Evolutionary conservation across 2,888 invertebrate species (phyloP), one percentile per base, ranked within the genome.

Genomic region (Bimastos eiseni): DNA sequence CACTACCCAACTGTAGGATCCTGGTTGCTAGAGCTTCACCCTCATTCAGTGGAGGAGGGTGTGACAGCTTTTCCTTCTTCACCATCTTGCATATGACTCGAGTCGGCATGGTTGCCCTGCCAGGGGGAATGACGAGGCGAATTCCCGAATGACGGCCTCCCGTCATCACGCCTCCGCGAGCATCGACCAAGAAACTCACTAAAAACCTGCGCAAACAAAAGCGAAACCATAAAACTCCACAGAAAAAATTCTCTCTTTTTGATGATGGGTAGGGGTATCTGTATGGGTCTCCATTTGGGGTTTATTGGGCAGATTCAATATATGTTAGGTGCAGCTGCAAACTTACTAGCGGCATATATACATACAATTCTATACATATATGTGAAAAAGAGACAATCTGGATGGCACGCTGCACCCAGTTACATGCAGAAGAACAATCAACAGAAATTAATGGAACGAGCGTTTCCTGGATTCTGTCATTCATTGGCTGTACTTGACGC

Each of bases 101-200:
- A 93, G 99, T 99, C 17, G 99, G 99, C 96, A 98, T 98, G 90
- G 98, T 97, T 21, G 99, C 99, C 94, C 98, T 98, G 37, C 98
- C 96, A 0, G 99, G 99, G 2, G 99, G 99, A 84, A 99, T 98
- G 93, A 99, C 98, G 93, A 99, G 98, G 44, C 99, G 96, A 34
- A 99, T 98, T 0, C 99, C 99, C 49, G 98, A 98, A 94, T 99
- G 99, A 49, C 99, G 97, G 94, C 99, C 99, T 2, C 99, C 99
- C 34, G 99, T 89, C 90, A 91, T 91, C 49, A 91, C 91, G 24
- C 99, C 99, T n/a, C 99, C 99, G 8, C 99, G 97, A 8, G 99
- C 99, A 95, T 99, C 99, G 94, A 99, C 99, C 96, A 99, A 97
- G 96, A 99, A 99, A 92, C 99, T 99, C 93, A 99, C 99, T 96